Conservation (phyloP, 2,113 vertebrate genomes). For the Chunga burmeisteri region DNA sequence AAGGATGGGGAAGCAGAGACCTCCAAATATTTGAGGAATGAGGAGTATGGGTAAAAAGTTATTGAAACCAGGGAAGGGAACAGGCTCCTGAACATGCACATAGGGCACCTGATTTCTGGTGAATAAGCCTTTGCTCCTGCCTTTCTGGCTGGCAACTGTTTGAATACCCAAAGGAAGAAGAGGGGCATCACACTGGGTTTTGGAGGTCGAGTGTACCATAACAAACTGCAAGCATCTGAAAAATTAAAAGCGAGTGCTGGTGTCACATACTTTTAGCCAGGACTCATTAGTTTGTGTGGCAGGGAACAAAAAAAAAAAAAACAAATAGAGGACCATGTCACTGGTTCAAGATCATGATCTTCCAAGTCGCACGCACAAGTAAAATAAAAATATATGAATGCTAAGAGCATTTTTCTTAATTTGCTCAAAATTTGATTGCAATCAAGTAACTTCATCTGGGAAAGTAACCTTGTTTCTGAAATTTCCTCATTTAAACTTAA, state of each 20-base stretch:
- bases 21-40: neutral
- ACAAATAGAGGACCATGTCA: neutral
- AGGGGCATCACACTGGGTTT: neutral
- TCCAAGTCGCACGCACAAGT: accelerated
- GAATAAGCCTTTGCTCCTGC: neutral
- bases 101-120: neutral
- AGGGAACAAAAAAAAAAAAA: no score
- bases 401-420: neutral
- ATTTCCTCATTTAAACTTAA: neutral
- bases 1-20: neutral
- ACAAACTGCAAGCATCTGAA: neutral
- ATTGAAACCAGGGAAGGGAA: neutral
- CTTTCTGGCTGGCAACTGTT: neutral
- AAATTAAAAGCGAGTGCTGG: neutral
- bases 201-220: neutral
- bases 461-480: neutral
- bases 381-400: neutral
- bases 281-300: neutral
- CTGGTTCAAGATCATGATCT: neutral
- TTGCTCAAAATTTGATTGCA: neutral
- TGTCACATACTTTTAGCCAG: neutral
- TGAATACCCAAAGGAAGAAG: neutral
- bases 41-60: neutral
- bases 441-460: neutral
- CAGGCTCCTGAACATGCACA: accelerated